Base-by-base conservation (phyloP, 2,797 vertebrate species). In the Anguilla marmorata region DNA sequence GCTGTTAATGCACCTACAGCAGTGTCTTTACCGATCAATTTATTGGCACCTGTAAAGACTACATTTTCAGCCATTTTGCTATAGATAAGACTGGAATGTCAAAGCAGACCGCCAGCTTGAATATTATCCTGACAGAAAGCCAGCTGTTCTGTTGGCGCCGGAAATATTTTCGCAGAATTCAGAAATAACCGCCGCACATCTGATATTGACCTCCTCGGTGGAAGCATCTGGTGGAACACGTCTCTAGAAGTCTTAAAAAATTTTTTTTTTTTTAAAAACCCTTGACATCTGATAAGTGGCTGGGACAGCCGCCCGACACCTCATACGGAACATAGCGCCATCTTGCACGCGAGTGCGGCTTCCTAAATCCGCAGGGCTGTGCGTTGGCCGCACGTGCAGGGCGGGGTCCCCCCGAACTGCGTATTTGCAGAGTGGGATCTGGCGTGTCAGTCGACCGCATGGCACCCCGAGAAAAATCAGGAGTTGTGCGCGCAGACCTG, bases 261-360 rank as follows among this genome's bases (percentile, higher is more conserved):
- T 50, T 37, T 37, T 41, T 41, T 41, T 41, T 41, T 41, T 41
- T 41, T 41, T 41, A 41, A 56, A 56, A 56, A 56, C 12, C 84
- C 72, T 83, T 19, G 21, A 66, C 56, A 69, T 84, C 89, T 89
- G 87, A 89, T 88, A 41, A 84, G 56, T 86, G 85, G 86, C 86
- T 50, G 85, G 58, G 63, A 87, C 60, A 48, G 82, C 79, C 56
- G 89, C 76, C 30, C 48, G 0, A 83, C 45, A 12, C 54, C 88
- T 88, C 87, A 54, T 56, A 58, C 74, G 33, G 86, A 74, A 76
- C 85, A 52, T 30, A 50, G 88, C 86, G 85, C 80, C 52, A 85
- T 90, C 90, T 92, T 90, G 82, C 88, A 74, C 69, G 50, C 74
- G 88, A 72, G 5, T 90, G 91, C 48, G 90, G 91, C 90, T 86